Base-by-base conservation (phyloP, 2,888 invertebrate genomes). In the Drosophila suboccidentalis region DNA sequence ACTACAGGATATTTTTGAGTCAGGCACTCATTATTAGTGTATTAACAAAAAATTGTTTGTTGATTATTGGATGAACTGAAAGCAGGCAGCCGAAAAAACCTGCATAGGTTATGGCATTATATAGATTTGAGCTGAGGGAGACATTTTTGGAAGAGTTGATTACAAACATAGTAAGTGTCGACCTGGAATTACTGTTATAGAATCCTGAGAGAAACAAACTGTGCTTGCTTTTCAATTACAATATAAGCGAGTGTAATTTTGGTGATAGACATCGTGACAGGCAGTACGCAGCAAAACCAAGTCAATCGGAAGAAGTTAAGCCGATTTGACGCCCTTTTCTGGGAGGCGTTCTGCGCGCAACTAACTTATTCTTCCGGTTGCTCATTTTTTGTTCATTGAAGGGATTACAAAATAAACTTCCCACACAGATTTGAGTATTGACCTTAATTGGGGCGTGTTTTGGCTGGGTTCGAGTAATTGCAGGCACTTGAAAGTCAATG, bases 251-350 rank as follows among this genome's bases (percentile, higher is more conserved):
- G 55, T 83, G 83, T 83, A 69, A 80, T 72, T 47, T 71, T 17
- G 32, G 2, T 61, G 79, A 87, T 86, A 62, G 54, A 17, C 43
- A 82, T 79, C 73, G 44, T 47, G 39, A 38, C 34, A 66, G 67
- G 49, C 60, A 50, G 50, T 70, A 63, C 73, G 73, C 68, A 70
- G 50, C 65, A 4, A 75, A 78, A 29, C 47, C 54, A 75, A 87
- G 78, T 89, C 90, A 82, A 75, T 79, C 81, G 90, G 82, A 78
- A 90, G 72, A 90, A 90, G 84, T 82, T 89, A 90, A 90, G 79
- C 87, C 71, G 83, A 77, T 89, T 83, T 75, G 65, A 72, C 73
- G 66, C 72, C 71, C 76, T 59, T 61, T 58, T 61, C 54, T 44
- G 59, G 54, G 54, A 59, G 17, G 61, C 57, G 54, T 51, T 59